A percentile compares a stretch with the other conserved stretches of the same genome.
phyloP scores from a whole-genome alignment of 2,797 vertebrate genomes.

The Echeneis naucrates region DNA sequence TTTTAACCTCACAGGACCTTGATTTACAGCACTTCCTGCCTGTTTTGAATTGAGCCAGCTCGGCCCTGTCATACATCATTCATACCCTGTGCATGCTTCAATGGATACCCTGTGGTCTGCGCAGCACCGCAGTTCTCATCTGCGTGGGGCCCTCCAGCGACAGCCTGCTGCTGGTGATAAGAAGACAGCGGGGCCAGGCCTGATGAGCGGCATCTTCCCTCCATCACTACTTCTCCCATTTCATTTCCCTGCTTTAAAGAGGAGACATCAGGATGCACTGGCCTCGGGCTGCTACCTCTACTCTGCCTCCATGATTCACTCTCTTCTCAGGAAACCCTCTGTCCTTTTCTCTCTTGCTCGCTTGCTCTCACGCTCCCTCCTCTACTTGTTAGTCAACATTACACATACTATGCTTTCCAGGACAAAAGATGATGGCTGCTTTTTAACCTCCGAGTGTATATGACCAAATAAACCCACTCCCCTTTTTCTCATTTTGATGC shows the following conservation, averaged over 20 bases:
- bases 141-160: constrained; percentile 67
- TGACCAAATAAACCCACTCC: constrained; percentile 47
- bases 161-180: constrained; percentile 79
- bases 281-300: constrained; percentile 70
- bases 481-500: constrained; percentile 42
- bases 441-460: constrained; percentile 49
- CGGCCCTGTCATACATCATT: constrained; percentile 73
- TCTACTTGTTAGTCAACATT: constrained; percentile 39
- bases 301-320: constrained; percentile 54
- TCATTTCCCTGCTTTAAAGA: constrained; percentile 76
- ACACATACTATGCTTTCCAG: constrained; percentile 34
- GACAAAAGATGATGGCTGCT: constrained; percentile 39
- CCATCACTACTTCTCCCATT: constrained; percentile 72
- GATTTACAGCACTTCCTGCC: constrained; percentile 57
- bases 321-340: constrained; percentile 23
- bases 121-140: constrained; percentile 64
- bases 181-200: constrained; percentile 59
- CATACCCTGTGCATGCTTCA: constrained; percentile 57
- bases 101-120: constrained; percentile 59
- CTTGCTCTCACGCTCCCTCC: neutral
- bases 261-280: constrained; percentile 70
- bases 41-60: constrained; percentile 67
- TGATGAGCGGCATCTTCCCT: constrained; percentile 71
- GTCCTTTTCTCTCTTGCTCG: constrained; percentile 6
- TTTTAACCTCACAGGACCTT: constrained; percentile 65